Percentiles rank a stretch among this genome's conserved stretches.
These are phyloP conservation scores for Microplitis mediator DNA, from an alignment of 1,140 invertebrate species.

Conservation along the genomic window DNA sequence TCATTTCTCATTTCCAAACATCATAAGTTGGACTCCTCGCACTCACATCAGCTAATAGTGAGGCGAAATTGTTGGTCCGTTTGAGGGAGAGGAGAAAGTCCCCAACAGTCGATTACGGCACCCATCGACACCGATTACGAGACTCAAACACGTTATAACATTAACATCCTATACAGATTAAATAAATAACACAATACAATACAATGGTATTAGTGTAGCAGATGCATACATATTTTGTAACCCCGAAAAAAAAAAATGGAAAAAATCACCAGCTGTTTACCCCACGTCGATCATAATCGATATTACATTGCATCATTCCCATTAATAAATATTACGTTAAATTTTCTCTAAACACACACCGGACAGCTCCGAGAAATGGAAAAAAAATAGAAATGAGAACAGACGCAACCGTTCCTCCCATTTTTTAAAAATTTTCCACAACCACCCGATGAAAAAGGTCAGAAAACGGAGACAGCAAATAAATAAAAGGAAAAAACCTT, in stretches of 20 bases:
- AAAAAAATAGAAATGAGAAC: too few species aligned
- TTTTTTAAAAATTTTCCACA: neutral
- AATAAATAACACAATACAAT: slow-evolving; percentile 36
- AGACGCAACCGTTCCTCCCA: neutral
- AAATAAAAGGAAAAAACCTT: neutral
- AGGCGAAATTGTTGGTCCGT: neutral
- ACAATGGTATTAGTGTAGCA: slow-evolving; percentile 9
- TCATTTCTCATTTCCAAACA: neutral
- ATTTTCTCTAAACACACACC: neutral
- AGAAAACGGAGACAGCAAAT: too few species aligned
- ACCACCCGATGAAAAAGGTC: neutral
- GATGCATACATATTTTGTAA: slow-evolving; percentile 20
- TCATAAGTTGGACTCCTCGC: too few species aligned
- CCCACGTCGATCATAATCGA: slow-evolving; percentile 20
- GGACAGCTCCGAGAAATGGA: neutral
- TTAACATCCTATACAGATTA: too few species aligned
- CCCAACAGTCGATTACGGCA: slow-evolving; percentile 25
- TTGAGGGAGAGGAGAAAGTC: slow-evolving; percentile 31
- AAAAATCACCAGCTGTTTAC: slow-evolving; percentile 11
- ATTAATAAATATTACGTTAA: neutral
- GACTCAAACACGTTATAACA: slow-evolving; percentile 7
- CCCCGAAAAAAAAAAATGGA: neutral
- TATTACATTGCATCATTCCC: neutral
- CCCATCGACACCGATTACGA: slow-evolving; percentile 47
- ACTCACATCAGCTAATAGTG: neutral